Evolutionary conservation across 2,113 vertebrate species (phyloP).

Genomic region (Hyperoodon ampullatus): DNA sequence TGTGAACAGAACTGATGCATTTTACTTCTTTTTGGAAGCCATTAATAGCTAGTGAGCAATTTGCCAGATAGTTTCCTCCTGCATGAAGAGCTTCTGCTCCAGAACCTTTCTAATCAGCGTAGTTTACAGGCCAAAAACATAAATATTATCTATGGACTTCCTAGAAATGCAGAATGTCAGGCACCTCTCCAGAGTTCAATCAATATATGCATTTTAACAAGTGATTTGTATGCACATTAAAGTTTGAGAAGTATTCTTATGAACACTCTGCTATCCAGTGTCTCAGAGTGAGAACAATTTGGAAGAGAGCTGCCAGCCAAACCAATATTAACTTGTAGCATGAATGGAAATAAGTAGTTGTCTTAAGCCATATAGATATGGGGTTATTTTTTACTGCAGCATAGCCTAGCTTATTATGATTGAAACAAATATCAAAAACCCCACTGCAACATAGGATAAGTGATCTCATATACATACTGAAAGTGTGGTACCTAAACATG

Average conservation of each 20-base stretch:
- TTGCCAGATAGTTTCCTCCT: background rate
- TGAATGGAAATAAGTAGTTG: background rate
- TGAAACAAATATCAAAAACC: background rate
- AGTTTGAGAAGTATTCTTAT: background rate
- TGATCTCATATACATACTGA: background rate
- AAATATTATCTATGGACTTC: background rate
- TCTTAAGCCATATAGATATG: background rate
- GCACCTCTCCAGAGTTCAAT: background rate
- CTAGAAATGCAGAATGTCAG: background rate
- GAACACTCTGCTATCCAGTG: background rate
- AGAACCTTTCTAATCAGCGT: background rate
- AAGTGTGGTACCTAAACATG: background rate
- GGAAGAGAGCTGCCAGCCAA: background rate
- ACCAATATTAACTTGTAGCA: background rate
- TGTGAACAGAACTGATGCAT: background rate
- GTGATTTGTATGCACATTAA: background rate
- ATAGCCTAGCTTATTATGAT: background rate
- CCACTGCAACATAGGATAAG: background rate
- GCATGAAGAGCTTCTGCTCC: background rate
- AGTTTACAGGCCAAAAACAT: background rate
- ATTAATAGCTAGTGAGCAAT: background rate
- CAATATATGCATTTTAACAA: background rate
- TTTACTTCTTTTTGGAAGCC: background rate
- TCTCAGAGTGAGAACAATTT: background rate
- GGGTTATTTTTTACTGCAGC: background rate